Evolutionary conservation across 2,113 vertebrate genomes (phyloP).

Genomic region (Bubo blakistoni): DNA sequence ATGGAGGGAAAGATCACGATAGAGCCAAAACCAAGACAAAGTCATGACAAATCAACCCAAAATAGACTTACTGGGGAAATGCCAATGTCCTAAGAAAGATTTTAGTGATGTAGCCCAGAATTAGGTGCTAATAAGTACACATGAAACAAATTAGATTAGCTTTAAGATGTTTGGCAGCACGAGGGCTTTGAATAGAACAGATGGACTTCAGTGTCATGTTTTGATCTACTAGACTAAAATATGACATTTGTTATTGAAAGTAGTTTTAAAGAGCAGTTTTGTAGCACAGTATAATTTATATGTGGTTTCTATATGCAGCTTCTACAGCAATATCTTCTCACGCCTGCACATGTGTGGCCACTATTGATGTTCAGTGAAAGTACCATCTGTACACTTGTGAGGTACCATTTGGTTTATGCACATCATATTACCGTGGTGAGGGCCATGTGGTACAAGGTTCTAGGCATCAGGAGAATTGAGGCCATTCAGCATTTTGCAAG

Average conservation of each 20-base stretch:
- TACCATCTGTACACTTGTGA: background rate
- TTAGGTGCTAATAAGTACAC: background rate
- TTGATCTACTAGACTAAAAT: background rate
- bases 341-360: background rate
- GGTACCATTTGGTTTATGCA: background rate
- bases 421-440: background rate
- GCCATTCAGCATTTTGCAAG: background rate
- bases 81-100: background rate
- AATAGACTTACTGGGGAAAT: background rate
- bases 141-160: background rate
- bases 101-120: background rate
- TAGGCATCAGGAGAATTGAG: background rate
- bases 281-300: background rate
- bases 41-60: background rate
- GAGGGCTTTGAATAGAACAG: background rate
- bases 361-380: background rate
- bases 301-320: background rate
- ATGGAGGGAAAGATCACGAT: background rate
- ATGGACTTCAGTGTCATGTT: background rate
- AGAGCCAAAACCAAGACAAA: background rate
- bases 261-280: background rate
- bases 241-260: background rate
- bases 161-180: background rate
- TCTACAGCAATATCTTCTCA: background rate
- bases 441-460: background rate